Evolutionary conservation across 2,113 vertebrate genomes (phyloP).

Genomic region (Phycodurus eques): DNA sequence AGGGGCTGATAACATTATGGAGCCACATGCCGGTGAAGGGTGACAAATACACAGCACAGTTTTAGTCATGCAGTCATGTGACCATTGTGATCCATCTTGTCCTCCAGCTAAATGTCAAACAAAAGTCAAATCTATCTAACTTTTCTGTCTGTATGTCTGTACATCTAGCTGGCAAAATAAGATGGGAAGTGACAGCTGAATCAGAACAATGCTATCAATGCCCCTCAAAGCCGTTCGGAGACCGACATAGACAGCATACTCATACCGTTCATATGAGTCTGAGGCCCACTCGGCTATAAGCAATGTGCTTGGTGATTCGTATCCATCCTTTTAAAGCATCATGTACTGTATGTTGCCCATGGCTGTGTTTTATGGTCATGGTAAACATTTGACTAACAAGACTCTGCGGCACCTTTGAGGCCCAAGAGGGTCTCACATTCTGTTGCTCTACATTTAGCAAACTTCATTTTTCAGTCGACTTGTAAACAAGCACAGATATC

Average conservation of each 20-base stretch:
- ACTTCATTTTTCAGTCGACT: conserved; percentile 30
- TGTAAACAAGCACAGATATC: conserved; percentile 18
- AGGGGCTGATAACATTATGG: not conserved
- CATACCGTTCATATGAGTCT: conserved; percentile 32
- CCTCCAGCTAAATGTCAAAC: not conserved
- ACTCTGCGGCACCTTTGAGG: conserved; percentile 21
- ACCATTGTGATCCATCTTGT: not conserved
- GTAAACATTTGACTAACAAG: conserved; percentile 36
- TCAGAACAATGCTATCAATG: not conserved
- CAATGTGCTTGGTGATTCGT: conserved; percentile 27
- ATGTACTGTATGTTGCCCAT: not conserved
- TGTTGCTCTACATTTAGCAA: conserved; percentile 31
- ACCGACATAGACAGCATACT: conserved; percentile 20
- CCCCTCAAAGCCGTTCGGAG: conserved; percentile 13
- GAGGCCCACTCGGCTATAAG: conserved; percentile 22
- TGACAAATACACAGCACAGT: conserved; percentile 21
- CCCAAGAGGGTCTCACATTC: conserved; percentile 8
- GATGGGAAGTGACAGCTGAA: not conserved
- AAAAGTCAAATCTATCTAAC: not conserved
- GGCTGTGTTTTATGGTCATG: conserved; percentile 12
- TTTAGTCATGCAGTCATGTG: conserved; percentile 6
- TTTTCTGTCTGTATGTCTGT: not conserved
- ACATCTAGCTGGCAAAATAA: not conserved
- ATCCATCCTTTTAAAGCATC: conserved; percentile 20
- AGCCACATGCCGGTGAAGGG: conserved; percentile 18